phyloP scores from a whole-genome alignment of 23 tunicate genomes.

The Clavelina lepadiformis region DNA sequence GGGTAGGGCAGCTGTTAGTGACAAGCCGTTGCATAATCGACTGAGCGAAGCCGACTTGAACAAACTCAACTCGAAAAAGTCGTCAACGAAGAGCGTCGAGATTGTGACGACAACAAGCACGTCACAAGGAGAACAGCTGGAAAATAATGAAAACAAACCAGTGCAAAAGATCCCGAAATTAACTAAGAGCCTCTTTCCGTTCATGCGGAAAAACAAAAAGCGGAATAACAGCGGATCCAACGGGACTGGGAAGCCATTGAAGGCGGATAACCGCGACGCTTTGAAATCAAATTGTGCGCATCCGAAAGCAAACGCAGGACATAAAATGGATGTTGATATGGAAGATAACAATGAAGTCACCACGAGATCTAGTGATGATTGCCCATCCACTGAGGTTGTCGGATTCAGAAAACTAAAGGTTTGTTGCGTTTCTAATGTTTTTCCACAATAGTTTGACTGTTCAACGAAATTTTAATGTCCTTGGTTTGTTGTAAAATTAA shows the following conservation, averaged over 20 bases:
- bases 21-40: too few relatives aligned
- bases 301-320: slow-evolving; percentile 6
- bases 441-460: too few relatives aligned
- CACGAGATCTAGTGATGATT: neutral
- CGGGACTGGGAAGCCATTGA: slow-evolving; percentile 9
- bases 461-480: too few relatives aligned
- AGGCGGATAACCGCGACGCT: too few relatives aligned
- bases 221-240: slow-evolving; percentile 15
- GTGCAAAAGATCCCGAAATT: slow-evolving; percentile 39
- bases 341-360: neutral
- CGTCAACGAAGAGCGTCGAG: too few relatives aligned
- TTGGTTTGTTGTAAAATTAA: neutral
- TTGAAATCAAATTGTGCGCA: too few relatives aligned
- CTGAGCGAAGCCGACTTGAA: too few relatives aligned
- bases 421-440: too few relatives aligned
- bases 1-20: too few relatives aligned
- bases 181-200: slow-evolving; percentile 42
- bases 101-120: too few relatives aligned
- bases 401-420: slow-evolving; percentile 59
- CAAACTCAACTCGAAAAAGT: too few relatives aligned
- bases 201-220: slow-evolving; percentile 54
- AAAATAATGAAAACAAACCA: slow-evolving; percentile 16
- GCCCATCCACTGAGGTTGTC: neutral
- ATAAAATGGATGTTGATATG: neutral
- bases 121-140: too few relatives aligned